Conservation (phyloP, 2,888 invertebrate species). For the Macaria notata region DNA sequence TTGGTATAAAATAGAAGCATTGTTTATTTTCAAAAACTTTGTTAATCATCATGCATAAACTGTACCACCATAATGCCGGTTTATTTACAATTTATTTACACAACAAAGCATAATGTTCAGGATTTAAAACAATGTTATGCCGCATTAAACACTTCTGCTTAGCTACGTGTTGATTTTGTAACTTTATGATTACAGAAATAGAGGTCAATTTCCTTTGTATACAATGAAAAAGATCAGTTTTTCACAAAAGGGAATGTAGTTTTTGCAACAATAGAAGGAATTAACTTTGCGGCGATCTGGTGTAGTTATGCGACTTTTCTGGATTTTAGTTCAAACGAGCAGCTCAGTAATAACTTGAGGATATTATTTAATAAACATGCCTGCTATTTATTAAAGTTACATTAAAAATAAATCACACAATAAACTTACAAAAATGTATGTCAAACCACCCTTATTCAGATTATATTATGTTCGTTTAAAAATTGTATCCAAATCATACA, state of each 20-base stretch:
- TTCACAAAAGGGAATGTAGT: constrained; percentile 48
- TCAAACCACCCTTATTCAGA: too few species aligned
- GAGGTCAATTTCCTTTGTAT: constrained; percentile 32
- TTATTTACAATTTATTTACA: background rate
- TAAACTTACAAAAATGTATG: too few species aligned
- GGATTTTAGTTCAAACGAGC: constrained; percentile 3
- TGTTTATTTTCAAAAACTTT: background rate
- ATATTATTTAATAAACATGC: too few species aligned
- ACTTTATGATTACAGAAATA: constrained; percentile 25
- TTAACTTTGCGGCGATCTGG: constrained; percentile 45
- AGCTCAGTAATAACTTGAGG: too few species aligned
- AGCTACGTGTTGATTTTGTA: constrained; percentile 29
- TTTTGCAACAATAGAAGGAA: constrained; percentile 51
- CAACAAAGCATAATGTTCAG: constrained; percentile 24
- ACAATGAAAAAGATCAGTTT: constrained; percentile 33
- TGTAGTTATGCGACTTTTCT: constrained; percentile 28
- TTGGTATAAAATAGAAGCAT: too few species aligned
- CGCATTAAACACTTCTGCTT: constrained; percentile 31
- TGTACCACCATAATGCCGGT: background rate
- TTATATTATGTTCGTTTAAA: too few species aligned
- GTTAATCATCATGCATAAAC: background rate
- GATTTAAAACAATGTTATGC: constrained; percentile 38
- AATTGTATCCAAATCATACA: too few species aligned
- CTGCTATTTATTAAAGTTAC: too few species aligned
- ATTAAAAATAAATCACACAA: too few species aligned